These are phyloP conservation scores for Mimumesa dahlbomi DNA, from an alignment of 2,888 invertebrate genomes.

Conservation along the genomic window DNA sequence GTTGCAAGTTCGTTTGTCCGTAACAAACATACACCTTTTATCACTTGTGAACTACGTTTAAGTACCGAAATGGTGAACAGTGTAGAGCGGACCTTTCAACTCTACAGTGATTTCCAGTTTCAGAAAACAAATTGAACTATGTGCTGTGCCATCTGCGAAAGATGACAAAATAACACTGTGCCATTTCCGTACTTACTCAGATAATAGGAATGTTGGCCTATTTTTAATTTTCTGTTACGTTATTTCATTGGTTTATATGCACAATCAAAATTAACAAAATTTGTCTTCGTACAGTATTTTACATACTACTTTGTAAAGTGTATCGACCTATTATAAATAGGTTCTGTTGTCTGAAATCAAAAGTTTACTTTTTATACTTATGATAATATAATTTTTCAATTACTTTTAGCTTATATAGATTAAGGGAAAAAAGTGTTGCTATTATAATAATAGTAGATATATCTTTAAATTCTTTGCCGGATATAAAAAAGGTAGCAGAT, in stretches of 20 bases:
- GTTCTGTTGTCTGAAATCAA: conserved; percentile 74
- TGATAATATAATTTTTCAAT: conserved; percentile 68
- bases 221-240: conserved; percentile 66
- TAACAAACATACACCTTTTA: conserved; percentile 59
- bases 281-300: conserved; percentile 64
- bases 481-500: conserved; percentile 47
- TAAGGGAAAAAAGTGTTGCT: conserved; percentile 56
- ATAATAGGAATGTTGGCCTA: conserved; percentile 69
- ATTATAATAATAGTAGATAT: conserved; percentile 58
- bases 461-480: conserved; percentile 51
- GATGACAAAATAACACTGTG: conserved; percentile 18
- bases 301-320: conserved; percentile 70
- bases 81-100: conserved; percentile 10
- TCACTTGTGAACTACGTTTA: conserved; percentile 65
- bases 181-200: conserved; percentile 59
- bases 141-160: conserved; percentile 28
- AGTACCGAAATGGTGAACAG: conserved; percentile 61
- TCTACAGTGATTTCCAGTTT: conserved; percentile 27
- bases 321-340: conserved; percentile 74
- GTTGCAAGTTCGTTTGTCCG: neutral
- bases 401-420: conserved; percentile 59
- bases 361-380: conserved; percentile 75
- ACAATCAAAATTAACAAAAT: conserved; percentile 62
- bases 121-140: conserved; percentile 19
- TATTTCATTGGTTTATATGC: conserved; percentile 51